Evolutionary conservation across 2,113 vertebrate genomes (phyloP).

Genomic region (Hiodon alosoides): DNA sequence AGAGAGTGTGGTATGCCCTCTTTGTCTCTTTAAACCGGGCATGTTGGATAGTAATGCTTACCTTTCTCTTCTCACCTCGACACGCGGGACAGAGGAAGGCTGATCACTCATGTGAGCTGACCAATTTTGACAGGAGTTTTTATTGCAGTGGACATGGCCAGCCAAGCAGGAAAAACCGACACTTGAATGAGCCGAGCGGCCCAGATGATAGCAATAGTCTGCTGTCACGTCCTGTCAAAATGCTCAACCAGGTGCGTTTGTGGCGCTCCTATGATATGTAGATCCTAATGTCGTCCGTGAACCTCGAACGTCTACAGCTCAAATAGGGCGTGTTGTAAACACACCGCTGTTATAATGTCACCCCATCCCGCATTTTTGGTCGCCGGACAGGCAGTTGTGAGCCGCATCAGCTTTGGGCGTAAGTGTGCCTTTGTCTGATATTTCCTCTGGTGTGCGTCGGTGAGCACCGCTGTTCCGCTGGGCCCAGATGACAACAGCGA

Average conservation of each 20-base stretch:
- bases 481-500: background rate
- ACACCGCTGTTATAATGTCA: too few relatives aligned
- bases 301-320: too few relatives aligned
- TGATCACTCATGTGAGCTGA: background rate
- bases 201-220: background rate
- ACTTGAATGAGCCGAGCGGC: background rate
- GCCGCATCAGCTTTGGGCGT: background rate
- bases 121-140: background rate
- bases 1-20: background rate
- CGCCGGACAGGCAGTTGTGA: too few relatives aligned
- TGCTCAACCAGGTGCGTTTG: background rate
- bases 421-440: background rate
- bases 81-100: background rate
- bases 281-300: too few relatives aligned
- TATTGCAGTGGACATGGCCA: constrained; percentile 4
- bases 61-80: background rate
- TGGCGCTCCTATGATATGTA: too few relatives aligned
- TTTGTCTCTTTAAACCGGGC: background rate
- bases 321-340: too few relatives aligned
- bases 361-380: too few relatives aligned
- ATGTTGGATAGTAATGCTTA: background rate
- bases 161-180: constrained; percentile 5
- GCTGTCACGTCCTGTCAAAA: background rate
- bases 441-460: background rate
- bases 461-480: background rate